Percentiles rank a stretch among this genome's conserved stretches.
phyloP scores from a whole-genome alignment of 1,140 invertebrate genomes.

The Drosophila ficusphila region DNA sequence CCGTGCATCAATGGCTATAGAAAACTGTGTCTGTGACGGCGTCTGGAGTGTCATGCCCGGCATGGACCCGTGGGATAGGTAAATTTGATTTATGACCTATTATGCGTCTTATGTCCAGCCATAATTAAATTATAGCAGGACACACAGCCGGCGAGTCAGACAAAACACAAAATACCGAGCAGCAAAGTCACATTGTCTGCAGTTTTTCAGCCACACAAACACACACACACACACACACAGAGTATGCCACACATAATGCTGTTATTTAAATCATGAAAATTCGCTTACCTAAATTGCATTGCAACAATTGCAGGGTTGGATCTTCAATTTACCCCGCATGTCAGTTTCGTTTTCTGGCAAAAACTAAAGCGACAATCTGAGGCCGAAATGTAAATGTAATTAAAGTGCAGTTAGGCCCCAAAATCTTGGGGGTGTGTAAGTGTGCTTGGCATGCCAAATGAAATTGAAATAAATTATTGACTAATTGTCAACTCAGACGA shows the following conservation, averaged over 20 bases:
- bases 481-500: conserved; percentile 75
- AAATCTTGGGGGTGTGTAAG: not conserved
- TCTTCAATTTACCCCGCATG: conserved; percentile 12
- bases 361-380: conserved; percentile 49
- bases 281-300: conserved; percentile 79
- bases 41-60: conserved; percentile 36
- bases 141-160: conserved; percentile 46
- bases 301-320: conserved; percentile 62
- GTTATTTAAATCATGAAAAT: conserved; percentile 80
- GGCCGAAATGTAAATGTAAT: conserved; percentile 74
- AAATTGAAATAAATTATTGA: conserved; percentile 83
- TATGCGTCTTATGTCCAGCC: conserved; percentile 84
- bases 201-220: conserved; percentile 45
- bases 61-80: conserved; percentile 70
- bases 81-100: conserved; percentile 84
- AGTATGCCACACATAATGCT: conserved; percentile 56
- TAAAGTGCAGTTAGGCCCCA: conserved; percentile 70
- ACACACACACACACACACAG: too few species aligned
- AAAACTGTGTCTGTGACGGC: conserved; percentile 38
- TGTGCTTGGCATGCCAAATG: conserved; percentile 72
- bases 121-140: conserved; percentile 83
- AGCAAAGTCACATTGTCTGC: conserved; percentile 24
- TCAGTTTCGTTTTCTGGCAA: conserved; percentile 34
- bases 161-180: conserved; percentile 19
- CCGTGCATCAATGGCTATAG: conserved; percentile 3